These are phyloP conservation scores for Lissonota sp. DNA, from an alignment of 2,888 invertebrate species.

Conservation along the genomic window DNA sequence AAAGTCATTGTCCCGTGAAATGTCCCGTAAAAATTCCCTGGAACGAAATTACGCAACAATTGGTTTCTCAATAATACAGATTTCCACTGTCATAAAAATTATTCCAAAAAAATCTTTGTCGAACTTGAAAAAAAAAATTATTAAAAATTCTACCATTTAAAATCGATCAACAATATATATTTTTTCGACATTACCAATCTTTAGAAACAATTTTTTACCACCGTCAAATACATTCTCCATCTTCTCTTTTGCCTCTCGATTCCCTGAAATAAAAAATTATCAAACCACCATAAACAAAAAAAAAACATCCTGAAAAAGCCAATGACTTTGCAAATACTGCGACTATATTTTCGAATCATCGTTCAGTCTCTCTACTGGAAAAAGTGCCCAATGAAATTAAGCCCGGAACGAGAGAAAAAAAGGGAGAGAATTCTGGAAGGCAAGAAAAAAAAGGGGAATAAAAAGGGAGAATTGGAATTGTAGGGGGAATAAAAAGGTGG, in stretches of 20 bases:
- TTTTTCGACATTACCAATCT: not conserved
- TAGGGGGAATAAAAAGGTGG: constrained; percentile 28
- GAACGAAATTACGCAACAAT: constrained; percentile 2
- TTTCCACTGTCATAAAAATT: not conserved
- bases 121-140: not conserved
- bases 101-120: not conserved
- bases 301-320: too few species aligned
- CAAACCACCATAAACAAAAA: too few species aligned
- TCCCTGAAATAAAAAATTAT: too few species aligned
- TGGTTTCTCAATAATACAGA: too few species aligned
- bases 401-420: constrained; percentile 8
- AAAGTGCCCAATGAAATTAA: constrained; percentile 14
- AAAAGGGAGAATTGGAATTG: constrained; percentile 34
- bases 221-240: too few species aligned
- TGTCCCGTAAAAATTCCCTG: constrained; percentile 58
- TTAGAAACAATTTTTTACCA: too few species aligned
- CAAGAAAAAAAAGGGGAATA: constrained; percentile 2
- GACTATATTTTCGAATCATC: too few species aligned
- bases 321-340: too few species aligned
- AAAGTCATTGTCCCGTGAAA: constrained; percentile 71
- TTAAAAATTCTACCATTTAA: not conserved
- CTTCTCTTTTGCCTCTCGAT: too few species aligned
- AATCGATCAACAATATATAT: not conserved
- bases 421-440: constrained; percentile 16
- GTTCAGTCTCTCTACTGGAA: too few species aligned